These are phyloP conservation scores for Rissa tridactyla DNA, from an alignment of 2,113 vertebrate genomes.

Conservation along the genomic window DNA sequence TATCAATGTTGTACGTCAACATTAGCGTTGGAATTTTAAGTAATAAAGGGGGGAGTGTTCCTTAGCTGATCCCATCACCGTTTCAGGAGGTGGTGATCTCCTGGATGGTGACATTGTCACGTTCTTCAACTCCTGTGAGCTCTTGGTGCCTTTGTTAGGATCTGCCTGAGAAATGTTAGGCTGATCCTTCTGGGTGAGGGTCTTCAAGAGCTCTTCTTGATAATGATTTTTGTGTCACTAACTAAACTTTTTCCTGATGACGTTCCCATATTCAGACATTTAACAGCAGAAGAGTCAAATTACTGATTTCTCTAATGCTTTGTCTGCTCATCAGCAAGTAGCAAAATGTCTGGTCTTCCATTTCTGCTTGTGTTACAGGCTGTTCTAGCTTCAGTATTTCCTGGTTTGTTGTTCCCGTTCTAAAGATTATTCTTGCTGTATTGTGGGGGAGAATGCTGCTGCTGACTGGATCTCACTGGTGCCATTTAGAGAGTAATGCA, in stretches of 20 bases:
- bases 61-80: background rate
- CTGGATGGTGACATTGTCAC: background rate
- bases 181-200: background rate
- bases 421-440: background rate
- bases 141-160: background rate
- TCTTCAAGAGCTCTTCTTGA: background rate
- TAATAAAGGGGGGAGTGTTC: background rate
- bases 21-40: background rate
- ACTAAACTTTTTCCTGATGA: background rate
- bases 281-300: background rate
- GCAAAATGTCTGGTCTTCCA: background rate
- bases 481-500: background rate
- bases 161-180: background rate
- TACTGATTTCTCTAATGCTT: background rate
- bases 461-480: background rate
- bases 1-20: accelerated
- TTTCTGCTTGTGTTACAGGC: background rate
- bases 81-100: background rate
- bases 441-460: background rate
- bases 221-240: background rate
- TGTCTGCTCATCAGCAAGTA: background rate
- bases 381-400: background rate
- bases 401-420: background rate
- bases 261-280: background rate
- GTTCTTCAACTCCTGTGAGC: background rate